phyloP scores from a whole-genome alignment of 1,140 invertebrate genomes.

The Mylabris phalerata region DNA sequence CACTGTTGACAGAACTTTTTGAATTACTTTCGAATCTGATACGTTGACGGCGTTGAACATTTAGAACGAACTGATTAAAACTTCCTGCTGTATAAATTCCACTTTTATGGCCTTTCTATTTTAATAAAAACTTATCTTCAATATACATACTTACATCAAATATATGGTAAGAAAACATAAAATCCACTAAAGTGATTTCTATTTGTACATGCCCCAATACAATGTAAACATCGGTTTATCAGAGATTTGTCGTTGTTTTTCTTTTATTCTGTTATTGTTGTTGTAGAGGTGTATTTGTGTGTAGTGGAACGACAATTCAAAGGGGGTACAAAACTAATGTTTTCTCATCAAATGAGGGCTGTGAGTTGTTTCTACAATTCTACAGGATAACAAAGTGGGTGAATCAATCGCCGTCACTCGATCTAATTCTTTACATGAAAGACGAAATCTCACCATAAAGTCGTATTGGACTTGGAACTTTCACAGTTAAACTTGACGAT shows the following conservation, averaged over 20 bases:
- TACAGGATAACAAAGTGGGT: constrained; percentile 5
- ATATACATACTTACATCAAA: too few relatives aligned
- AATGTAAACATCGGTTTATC: too few relatives aligned
- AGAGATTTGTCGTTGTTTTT: too few relatives aligned
- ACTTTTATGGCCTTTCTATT: constrained; percentile 10
- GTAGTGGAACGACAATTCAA: too few relatives aligned
- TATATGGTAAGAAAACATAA: too few relatives aligned
- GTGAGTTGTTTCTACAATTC: neutral
- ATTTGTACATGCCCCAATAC: too few relatives aligned
- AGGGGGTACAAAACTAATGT: too few relatives aligned
- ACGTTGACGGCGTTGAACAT: neutral
- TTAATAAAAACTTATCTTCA: neutral
- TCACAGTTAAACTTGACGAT: constrained; percentile 9
- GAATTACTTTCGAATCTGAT: constrained; percentile 1
- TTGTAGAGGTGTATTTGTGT: too few relatives aligned
- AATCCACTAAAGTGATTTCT: too few relatives aligned
- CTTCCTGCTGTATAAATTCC: constrained; percentile 13
- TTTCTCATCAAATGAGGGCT: too few relatives aligned
- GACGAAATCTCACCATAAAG: constrained; percentile 16
- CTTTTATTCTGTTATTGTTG: too few relatives aligned
- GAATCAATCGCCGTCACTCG: constrained; percentile 14
- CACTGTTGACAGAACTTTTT: constrained; percentile 14
- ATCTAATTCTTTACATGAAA: constrained; percentile 13
- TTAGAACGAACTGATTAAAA: constrained; percentile 15
- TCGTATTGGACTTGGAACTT: constrained; percentile 17